These are phyloP conservation scores for Colostygia pectinataria DNA, from an alignment of 2,888 invertebrate species.

Conservation along the genomic window DNA sequence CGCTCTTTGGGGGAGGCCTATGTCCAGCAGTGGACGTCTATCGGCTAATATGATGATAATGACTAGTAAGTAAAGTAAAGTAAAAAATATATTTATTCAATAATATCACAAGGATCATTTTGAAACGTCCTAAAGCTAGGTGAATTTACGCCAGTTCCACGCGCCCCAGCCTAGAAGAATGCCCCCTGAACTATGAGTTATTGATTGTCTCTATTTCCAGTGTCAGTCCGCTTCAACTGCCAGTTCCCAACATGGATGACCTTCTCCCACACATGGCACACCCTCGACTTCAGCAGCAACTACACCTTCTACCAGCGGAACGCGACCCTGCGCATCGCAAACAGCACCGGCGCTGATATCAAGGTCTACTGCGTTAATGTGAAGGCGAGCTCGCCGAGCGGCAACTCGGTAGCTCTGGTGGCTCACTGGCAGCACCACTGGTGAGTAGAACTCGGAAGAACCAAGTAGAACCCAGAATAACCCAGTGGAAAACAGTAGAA, in stretches of 20 bases:
- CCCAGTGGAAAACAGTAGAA: too few relatives aligned
- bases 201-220: conserved; percentile 65
- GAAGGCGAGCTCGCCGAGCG: conserved; percentile 79
- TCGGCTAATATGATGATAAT: too few relatives aligned
- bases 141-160: too few relatives aligned
- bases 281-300: conserved; percentile 92
- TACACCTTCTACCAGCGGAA: conserved; percentile 93
- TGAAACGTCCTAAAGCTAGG: too few relatives aligned
- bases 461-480: too few relatives aligned
- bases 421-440: conserved; percentile 82
- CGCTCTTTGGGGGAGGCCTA: too few relatives aligned
- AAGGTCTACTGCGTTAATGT: conserved; percentile 86
- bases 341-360: conserved; percentile 84
- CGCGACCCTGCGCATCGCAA: conserved; percentile 88
- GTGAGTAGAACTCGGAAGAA: conserved; percentile 45
- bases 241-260: conserved; percentile 95
- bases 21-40: too few relatives aligned
- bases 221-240: conserved; percentile 88
- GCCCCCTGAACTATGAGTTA: too few relatives aligned
- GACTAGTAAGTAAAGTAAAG: too few relatives aligned
- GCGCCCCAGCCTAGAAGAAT: too few relatives aligned
- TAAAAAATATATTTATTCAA: too few relatives aligned
- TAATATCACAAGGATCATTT: too few relatives aligned
- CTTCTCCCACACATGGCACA: conserved; percentile 93
- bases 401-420: conserved; percentile 79